Evolutionary conservation across 2,888 invertebrate genomes (phyloP).

Genomic region (Ectemnius continuus): DNA sequence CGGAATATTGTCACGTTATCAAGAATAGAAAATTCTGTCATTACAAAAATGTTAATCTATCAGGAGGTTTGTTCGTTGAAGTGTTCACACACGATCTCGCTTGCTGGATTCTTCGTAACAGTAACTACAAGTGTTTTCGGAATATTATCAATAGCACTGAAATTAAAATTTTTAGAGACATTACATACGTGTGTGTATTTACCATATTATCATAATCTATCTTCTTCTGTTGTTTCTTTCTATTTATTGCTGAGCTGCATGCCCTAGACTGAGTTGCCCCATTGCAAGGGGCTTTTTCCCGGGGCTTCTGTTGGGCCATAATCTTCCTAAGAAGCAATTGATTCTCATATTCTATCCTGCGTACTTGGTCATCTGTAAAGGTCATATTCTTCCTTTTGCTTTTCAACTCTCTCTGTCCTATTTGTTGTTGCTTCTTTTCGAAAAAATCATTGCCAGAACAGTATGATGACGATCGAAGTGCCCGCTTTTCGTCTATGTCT

Average conservation of each 20-base stretch:
- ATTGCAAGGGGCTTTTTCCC: constrained; percentile 39
- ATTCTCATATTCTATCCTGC: constrained; percentile 78
- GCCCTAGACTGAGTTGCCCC: constrained; percentile 45
- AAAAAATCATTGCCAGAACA: constrained; percentile 13
- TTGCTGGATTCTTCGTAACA: constrained; percentile 68
- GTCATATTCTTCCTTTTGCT: constrained; percentile 74
- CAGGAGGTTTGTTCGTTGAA: constrained; percentile 56
- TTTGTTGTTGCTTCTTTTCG: too few relatives aligned
- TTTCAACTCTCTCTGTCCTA: constrained; percentile 11
- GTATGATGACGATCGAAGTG: not conserved
- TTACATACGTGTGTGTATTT: constrained; percentile 44
- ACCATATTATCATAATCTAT: constrained; percentile 80
- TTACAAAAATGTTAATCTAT: constrained; percentile 64
- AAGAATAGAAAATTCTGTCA: constrained; percentile 36
- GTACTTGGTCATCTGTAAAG: constrained; percentile 76
- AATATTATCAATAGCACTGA: constrained; percentile 4
- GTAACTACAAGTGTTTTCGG: constrained; percentile 62
- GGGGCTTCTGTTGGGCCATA: constrained; percentile 72
- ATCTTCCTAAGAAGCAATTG: constrained; percentile 77
- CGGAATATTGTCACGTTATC: not conserved
- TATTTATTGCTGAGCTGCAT: constrained; percentile 78
- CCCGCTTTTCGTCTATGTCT: not conserved
- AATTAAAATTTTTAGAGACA: not conserved
- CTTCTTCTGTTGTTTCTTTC: constrained; percentile 77
- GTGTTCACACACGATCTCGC: constrained; percentile 67